These are phyloP conservation scores for Psilopsiagon aymara DNA, from an alignment of 2,113 vertebrate species.

Conservation along the genomic window DNA sequence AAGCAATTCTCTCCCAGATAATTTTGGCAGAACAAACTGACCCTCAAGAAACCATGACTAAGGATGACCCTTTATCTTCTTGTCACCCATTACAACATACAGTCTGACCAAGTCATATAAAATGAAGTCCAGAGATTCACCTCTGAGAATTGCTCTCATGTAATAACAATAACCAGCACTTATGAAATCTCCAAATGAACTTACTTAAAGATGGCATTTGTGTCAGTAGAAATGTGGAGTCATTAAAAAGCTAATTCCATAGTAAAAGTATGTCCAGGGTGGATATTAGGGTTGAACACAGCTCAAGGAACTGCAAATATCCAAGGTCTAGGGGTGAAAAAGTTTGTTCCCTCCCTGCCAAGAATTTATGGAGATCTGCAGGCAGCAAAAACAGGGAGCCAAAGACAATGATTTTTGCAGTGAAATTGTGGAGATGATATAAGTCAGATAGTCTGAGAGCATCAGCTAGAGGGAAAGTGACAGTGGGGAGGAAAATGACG, in stretches of 20 bases:
- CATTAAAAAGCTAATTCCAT: neutral
- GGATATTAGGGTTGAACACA: neutral
- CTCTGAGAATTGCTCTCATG: neutral
- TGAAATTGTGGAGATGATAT: neutral
- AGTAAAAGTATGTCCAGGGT: neutral
- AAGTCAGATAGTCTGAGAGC: neutral
- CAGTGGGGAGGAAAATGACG: neutral
- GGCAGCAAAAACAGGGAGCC: neutral
- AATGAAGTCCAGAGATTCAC: neutral
- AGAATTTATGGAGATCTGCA: neutral
- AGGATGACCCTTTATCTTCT: slow-evolving; percentile 5
- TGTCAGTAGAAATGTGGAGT: neutral
- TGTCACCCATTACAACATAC: neutral
- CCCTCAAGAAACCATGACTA: neutral
- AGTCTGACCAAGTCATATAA: neutral
- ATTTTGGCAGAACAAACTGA: slow-evolving; percentile 25
- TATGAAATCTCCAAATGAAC: neutral
- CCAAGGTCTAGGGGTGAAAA: neutral
- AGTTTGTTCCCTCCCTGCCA: neutral
- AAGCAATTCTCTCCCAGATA: neutral
- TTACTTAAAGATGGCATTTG: neutral
- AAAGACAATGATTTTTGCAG: neutral
- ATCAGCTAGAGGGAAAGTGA: neutral
- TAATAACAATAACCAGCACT: neutral
- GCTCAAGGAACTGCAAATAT: neutral